Conservation (phyloP, 2,113 vertebrate species). For the Corythornis vintsioides region DNA sequence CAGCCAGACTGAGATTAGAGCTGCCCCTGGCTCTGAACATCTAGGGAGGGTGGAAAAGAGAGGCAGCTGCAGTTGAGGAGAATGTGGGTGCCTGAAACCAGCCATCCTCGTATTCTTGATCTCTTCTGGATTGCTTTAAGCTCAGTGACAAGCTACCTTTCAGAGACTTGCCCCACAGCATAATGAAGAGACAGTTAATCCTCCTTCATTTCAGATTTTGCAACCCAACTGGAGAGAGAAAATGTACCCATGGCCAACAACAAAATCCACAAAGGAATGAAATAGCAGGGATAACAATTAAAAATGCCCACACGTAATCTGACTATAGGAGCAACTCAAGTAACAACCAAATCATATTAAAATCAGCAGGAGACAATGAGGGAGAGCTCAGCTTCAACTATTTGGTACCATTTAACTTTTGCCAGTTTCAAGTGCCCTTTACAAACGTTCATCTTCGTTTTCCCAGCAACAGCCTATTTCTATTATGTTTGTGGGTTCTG, state of each 20-base stretch:
- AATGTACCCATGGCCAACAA: background rate
- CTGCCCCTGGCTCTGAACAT: background rate
- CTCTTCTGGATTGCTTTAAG: background rate
- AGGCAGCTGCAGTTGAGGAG: background rate
- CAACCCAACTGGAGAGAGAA: background rate
- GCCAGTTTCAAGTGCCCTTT: background rate
- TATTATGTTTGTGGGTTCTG: constrained; percentile 6
- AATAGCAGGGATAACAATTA: background rate
- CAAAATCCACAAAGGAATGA: background rate
- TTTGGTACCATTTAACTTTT: background rate
- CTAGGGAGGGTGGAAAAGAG: background rate
- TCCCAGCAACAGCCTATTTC: background rate
- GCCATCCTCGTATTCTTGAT: background rate
- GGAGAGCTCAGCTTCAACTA: background rate
- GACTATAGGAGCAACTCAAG: background rate
- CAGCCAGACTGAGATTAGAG: background rate
- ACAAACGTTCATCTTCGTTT: background rate
- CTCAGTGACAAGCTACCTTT: background rate
- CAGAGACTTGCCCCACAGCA: background rate
- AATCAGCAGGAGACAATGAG: background rate
- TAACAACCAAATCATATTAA: constrained; percentile 9
- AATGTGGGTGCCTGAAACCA: background rate
- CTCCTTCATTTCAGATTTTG: background rate
- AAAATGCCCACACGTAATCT: background rate
- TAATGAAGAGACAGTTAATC: background rate